Percentiles rank a stretch among this genome's conserved stretches.
Conservation (phyloP, 2,797 vertebrate genomes). For the Premnoplex brunnescens region DNA sequence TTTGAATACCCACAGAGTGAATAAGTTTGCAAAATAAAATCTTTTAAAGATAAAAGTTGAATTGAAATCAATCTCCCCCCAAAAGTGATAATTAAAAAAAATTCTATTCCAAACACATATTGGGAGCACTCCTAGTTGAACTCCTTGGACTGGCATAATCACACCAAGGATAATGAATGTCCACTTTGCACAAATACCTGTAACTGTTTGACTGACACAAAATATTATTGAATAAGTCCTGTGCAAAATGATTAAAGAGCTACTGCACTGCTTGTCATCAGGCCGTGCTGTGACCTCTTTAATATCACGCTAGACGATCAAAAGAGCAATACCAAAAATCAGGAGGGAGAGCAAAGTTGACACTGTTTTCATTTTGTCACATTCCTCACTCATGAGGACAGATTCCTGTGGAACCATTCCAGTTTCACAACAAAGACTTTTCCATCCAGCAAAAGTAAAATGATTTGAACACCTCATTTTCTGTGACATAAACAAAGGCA, state of each 20-base stretch:
- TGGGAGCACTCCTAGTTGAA: background rate
- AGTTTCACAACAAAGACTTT: constrained; percentile 36
- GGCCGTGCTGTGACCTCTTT: background rate
- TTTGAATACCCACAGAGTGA: background rate
- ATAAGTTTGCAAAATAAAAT: background rate
- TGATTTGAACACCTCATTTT: constrained; percentile 34
- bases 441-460: constrained; percentile 12
- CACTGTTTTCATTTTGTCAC: background rate
- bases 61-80: background rate
- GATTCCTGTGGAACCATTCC: constrained; percentile 18
- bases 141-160: background rate
- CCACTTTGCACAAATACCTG: background rate
- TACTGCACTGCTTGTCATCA: background rate
- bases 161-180: background rate
- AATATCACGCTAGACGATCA: background rate
- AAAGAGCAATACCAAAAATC: background rate
- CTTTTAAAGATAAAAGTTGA: background rate
- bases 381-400: constrained; percentile 43
- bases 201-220: background rate
- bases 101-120: background rate
- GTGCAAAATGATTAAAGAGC: constrained; percentile 3
- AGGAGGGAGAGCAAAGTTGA: constrained; percentile 22
- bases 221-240: background rate
- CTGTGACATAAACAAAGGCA: constrained; percentile 33
- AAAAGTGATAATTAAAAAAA: background rate